Evolutionary conservation across 2,113 vertebrate genomes (phyloP), one percentile per base, ranked within the genome.

Genomic region (Thalassarche chlororhynchos): DNA sequence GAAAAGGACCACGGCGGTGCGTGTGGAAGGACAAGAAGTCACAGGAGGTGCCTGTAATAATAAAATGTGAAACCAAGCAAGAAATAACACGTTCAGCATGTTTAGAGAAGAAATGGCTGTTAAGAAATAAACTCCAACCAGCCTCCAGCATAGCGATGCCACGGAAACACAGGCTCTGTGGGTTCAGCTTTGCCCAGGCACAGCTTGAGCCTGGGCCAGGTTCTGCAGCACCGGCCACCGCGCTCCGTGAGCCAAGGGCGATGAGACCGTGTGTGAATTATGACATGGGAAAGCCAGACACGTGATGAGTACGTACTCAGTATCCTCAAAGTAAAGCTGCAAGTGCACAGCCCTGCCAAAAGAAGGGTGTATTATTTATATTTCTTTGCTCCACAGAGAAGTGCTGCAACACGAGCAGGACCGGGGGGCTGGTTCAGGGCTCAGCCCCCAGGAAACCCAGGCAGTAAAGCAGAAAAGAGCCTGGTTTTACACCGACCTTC

Each of bases 271-370:
- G 11, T 26, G 31, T 20, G 36, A 64, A 28, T 54, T 52, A 12
- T 12, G 36, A 17, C 17, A 36, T 20, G 24, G 38, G 77, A n/a
- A 65, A 65, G 38, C 38, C 61, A 44, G 77, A n/a, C 25, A 5
- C 2, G 1, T 2, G 4, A n/a, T 8, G 18, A 80, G 31, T 8
- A 42, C 12, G 3, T 28, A n/a, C 14, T 54, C 3, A 4, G 61
- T 23, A 44, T 17, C 38, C 31, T n/a, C 31, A 44, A 44, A 44
- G 61, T 29, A 65, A 65, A 23, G 49, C 24, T n/a, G 38, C 61
- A n/a, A 80, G 38, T 2, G 38, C 31, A 14, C 61, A 28, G 77
- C 77, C 36, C 31, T 14, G 34, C 28, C 23, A 80, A 21, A 62
- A 32, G 21, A 58, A 71, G 23, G 42, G 25, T 17, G 54, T 34